A percentile compares a stretch with the other conserved stretches of the same genome.
Conservation (phyloP, 2,113 vertebrate genomes). For the Archocentrus centrarchus region DNA sequence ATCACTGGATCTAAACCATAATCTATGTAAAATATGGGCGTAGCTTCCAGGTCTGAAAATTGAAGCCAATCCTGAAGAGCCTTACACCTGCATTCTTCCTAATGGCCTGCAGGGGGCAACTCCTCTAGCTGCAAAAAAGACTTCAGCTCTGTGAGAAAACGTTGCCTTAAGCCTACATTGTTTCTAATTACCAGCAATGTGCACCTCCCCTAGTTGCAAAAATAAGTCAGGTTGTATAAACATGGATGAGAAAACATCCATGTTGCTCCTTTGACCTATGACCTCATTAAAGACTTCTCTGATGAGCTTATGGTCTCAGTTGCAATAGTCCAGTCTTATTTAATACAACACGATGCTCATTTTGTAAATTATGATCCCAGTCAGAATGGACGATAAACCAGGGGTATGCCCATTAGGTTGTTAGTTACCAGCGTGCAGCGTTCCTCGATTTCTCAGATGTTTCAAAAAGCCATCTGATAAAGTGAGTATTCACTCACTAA, state of each 20-base stretch:
- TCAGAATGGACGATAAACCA: neutral
- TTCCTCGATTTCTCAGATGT: neutral
- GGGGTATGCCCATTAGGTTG: neutral
- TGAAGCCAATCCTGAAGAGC: neutral
- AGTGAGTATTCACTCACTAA: neutral
- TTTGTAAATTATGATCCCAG: neutral
- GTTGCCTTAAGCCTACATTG: too few relatives aligned
- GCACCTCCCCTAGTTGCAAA: too few relatives aligned
- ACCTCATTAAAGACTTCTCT: neutral
- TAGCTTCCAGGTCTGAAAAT: neutral
- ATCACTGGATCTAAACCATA: neutral
- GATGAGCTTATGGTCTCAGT: neutral
- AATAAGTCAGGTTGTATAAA: too few relatives aligned
- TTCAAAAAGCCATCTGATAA: neutral
- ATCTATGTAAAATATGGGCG: neutral
- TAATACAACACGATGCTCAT: neutral
- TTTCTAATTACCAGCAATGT: too few relatives aligned
- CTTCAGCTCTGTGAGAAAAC: too few relatives aligned
- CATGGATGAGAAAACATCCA: too few relatives aligned
- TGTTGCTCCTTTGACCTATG: neutral
- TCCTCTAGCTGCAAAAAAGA: neutral
- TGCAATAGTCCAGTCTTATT: neutral
- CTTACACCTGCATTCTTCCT: neutral
- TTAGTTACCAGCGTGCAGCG: neutral
- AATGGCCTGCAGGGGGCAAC: neutral